Conservation (phyloP, 1,140 invertebrate genomes). For the Lutraria rhynchaena region DNA sequence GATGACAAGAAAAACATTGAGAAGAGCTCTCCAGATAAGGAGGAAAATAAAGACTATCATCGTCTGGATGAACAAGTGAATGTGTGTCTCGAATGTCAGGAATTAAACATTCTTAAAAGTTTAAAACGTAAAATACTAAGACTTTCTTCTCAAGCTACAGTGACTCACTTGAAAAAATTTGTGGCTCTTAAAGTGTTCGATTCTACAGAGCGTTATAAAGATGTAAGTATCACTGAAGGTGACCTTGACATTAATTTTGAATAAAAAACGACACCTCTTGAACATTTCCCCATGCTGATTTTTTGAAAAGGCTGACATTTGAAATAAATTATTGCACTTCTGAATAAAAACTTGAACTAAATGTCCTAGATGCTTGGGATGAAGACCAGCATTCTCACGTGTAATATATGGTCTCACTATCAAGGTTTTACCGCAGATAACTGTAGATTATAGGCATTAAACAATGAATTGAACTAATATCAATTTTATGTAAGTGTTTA, state of each 20-base stretch:
- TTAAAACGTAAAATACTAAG: slow-evolving; percentile 90
- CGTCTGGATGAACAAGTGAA: slow-evolving; percentile 94
- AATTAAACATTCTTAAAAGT: slow-evolving; percentile 69
- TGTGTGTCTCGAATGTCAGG: slow-evolving; percentile 79
- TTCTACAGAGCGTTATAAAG: slow-evolving; percentile 95
- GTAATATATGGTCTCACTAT: too few species aligned
- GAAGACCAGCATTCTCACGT: too few species aligned
- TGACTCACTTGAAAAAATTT: slow-evolving; percentile 98
- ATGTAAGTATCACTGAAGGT: slow-evolving; percentile 91
- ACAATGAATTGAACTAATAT: too few species aligned
- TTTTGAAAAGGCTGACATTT: too few species aligned
- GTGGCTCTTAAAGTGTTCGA: slow-evolving; percentile 97
- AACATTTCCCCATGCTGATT: too few species aligned
- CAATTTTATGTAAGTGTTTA: neutral
- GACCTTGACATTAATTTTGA: too few species aligned
- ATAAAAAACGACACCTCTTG: too few species aligned
- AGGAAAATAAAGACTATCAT: slow-evolving; percentile 93
- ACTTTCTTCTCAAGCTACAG: slow-evolving; percentile 97
- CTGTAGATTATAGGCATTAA: too few species aligned
- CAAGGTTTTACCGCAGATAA: too few species aligned
- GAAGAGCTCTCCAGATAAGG: slow-evolving; percentile 46
- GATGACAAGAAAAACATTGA: slow-evolving; percentile 59
- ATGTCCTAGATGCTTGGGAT: too few species aligned
- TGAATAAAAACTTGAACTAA: too few species aligned
- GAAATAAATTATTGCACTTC: too few species aligned